Percentiles rank a stretch among this genome's conserved stretches.
Conservation (phyloP, 1,140 invertebrate genomes). For the Drosophila carrolli region DNA sequence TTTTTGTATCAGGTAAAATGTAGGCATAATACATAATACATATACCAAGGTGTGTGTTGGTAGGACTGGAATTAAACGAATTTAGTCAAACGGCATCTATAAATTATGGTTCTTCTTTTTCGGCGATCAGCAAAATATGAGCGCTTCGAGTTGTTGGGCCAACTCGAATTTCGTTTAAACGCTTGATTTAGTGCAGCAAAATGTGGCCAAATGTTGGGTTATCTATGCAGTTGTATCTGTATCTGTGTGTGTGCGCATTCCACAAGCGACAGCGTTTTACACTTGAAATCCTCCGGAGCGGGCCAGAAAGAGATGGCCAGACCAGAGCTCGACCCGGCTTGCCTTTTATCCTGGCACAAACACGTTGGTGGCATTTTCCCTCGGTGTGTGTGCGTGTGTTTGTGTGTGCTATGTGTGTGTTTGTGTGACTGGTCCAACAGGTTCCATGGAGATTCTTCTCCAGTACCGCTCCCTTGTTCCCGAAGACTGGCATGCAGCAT, state of each 20-base stretch:
- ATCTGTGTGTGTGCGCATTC: slow-evolving; percentile 56
- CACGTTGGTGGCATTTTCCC: slow-evolving; percentile 77
- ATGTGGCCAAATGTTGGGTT: slow-evolving; percentile 67
- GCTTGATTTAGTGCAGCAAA: slow-evolving; percentile 79
- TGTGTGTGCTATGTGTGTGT: slow-evolving; percentile 33
- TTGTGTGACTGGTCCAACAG: slow-evolving; percentile 75
- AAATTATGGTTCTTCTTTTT: slow-evolving; percentile 72
- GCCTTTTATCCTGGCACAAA: slow-evolving; percentile 79
- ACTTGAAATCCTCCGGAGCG: slow-evolving; percentile 64
- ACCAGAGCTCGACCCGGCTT: slow-evolving; percentile 40
- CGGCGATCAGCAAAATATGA: slow-evolving; percentile 42
- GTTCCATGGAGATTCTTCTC: slow-evolving; percentile 76
- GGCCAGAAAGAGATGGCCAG: slow-evolving; percentile 20
- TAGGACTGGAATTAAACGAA: slow-evolving; percentile 75
- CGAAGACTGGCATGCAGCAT: slow-evolving; percentile 68
- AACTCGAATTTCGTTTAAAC: slow-evolving; percentile 79
- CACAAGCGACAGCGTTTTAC: slow-evolving; percentile 81
- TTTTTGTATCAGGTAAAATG: slow-evolving; percentile 16
- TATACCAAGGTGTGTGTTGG: slow-evolving; percentile 28
- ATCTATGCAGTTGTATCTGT: slow-evolving; percentile 31
- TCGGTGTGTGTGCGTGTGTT: slow-evolving; percentile 31
- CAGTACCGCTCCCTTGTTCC: slow-evolving; percentile 19
- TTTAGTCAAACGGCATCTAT: slow-evolving; percentile 83
- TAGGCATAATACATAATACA: background rate
- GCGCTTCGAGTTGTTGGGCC: slow-evolving; percentile 4